A percentile compares a stretch with the other conserved stretches of the same genome.
Evolutionary conservation across 2,113 vertebrate species (phyloP).

Genomic region (Coreoperca whiteheadi): DNA sequence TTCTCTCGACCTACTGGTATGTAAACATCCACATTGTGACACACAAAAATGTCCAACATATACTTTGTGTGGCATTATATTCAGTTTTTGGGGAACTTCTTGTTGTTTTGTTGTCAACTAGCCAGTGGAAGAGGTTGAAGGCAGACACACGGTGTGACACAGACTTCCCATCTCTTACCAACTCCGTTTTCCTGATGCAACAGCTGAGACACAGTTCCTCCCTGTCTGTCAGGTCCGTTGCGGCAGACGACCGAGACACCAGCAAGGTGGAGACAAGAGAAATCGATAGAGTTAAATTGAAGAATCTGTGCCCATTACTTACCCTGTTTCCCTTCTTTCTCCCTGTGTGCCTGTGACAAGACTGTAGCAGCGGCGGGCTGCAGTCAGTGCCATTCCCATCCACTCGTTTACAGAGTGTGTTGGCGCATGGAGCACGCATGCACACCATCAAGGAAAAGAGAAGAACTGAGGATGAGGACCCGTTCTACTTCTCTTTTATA

Average conservation of each 20-base stretch:
- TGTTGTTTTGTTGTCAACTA: neutral
- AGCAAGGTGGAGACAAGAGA: conserved; percentile 63
- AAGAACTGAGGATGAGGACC: neutral
- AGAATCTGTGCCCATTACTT: conserved; percentile 80
- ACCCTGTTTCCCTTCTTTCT: conserved; percentile 71
- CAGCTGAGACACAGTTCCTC: conserved; percentile 51
- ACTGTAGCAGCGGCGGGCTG: conserved; percentile 30
- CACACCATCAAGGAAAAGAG: neutral
- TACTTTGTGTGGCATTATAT: neutral
- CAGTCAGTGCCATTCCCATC: conserved; percentile 28
- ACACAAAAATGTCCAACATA: neutral
- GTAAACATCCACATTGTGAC: too few species aligned
- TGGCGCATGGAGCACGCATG: conserved; percentile 29
- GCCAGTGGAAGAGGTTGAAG: conserved; percentile 4
- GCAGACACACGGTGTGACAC: conserved; percentile 22
- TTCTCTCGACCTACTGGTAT: too few species aligned
- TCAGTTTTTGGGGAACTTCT: neutral
- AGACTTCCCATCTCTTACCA: conserved; percentile 34
- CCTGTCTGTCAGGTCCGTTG: conserved; percentile 53
- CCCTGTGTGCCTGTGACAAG: conserved; percentile 49
- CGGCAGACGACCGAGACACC: conserved; percentile 57
- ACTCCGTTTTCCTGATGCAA: conserved; percentile 19
- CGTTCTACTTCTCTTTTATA: neutral
- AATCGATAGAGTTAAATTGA: conserved; percentile 82
- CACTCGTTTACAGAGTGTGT: conserved; percentile 28